Evolutionary conservation across 2,888 invertebrate species (phyloP).

Genomic region (Mellilla xanthometata): DNA sequence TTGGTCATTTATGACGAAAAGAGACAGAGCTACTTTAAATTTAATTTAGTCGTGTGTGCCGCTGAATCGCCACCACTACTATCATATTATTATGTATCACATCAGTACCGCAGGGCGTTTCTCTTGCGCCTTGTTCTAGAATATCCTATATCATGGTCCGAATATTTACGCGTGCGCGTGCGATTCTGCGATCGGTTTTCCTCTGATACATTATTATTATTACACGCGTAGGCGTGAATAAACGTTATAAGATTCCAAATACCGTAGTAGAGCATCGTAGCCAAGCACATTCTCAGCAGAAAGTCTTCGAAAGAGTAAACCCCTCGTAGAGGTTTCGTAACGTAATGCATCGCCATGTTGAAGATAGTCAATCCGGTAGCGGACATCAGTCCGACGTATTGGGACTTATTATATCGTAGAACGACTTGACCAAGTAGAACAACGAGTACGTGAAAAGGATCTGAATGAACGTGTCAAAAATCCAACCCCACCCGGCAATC

Average conservation of each 20-base stretch:
- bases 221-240: conserved; percentile 6
- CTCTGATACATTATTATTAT: background rate
- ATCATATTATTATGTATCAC: too few species aligned
- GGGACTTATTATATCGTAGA: conserved; percentile 51
- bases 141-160: background rate
- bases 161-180: background rate
- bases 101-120: too few species aligned
- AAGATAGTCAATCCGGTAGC: background rate
- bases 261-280: conserved; percentile 43
- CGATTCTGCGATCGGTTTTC: too few species aligned
- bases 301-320: conserved; percentile 38
- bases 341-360: conserved; percentile 2
- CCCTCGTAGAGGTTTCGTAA: background rate
- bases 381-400: conserved; percentile 26
- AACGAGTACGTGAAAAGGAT: conserved; percentile 52
- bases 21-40: too few species aligned
- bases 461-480: conserved; percentile 46
- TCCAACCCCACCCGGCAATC: conserved; percentile 28
- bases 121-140: background rate
- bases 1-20: too few species aligned
- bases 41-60: too few species aligned
- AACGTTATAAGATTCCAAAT: conserved; percentile 38
- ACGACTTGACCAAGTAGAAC: conserved; percentile 54
- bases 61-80: too few species aligned
- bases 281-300: conserved; percentile 44